Conservation (phyloP, 2,113 vertebrate genomes). For the Pelecanus crispus region DNA sequence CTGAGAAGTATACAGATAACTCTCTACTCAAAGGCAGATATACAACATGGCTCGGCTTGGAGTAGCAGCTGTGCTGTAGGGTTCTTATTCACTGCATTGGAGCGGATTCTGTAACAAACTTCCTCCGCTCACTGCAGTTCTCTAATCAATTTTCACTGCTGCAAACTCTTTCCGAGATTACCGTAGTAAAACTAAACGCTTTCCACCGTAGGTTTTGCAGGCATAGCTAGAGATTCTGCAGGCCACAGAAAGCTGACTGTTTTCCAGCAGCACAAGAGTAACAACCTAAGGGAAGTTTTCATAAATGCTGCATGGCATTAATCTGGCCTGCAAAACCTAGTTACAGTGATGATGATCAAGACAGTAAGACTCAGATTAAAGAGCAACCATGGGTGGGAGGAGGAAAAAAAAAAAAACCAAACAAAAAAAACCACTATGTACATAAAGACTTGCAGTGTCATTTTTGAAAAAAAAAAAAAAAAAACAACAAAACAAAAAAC, state of each 20-base stretch:
- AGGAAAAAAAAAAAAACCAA: background rate
- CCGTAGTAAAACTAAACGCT: background rate
- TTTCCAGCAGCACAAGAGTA: background rate
- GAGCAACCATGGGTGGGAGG: background rate
- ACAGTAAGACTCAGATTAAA: background rate
- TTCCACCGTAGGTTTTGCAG: background rate
- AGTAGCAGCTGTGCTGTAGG: background rate
- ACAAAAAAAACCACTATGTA: no score
- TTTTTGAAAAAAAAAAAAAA: background rate
- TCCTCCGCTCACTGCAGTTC: background rate
- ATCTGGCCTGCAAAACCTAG: background rate
- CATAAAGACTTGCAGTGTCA: background rate
- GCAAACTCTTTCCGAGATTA: background rate
- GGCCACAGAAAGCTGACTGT: background rate
- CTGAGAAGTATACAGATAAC: background rate
- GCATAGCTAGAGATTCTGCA: background rate
- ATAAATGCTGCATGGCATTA: fast-evolving
- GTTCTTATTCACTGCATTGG: fast-evolving
- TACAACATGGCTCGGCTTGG: background rate
- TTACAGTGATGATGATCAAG: background rate
- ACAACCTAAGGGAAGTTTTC: background rate
- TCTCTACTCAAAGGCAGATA: background rate
- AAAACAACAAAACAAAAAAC: no score
- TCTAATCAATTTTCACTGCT: background rate
- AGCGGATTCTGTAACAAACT: background rate